phyloP scores from a whole-genome alignment of 35 echinoderm and acorn worm species.

The Stichopus chloronotus region DNA sequence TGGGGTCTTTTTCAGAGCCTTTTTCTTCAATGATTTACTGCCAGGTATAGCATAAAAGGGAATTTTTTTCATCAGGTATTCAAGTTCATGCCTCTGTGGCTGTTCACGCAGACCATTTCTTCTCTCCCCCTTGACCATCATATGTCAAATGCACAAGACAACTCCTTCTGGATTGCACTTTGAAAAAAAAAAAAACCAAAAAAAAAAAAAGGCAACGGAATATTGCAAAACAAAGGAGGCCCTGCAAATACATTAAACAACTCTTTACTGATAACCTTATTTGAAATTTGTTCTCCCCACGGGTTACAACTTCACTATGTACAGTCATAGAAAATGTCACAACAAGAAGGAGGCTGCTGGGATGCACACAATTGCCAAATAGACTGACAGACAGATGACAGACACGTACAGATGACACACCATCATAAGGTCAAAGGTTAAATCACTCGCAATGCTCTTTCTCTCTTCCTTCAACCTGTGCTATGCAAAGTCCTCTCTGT shows the following conservation, averaged over 20 bases:
- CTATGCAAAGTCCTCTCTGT: conserved; percentile 88
- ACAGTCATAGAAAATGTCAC: conserved; percentile 10
- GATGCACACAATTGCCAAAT: conserved; percentile 49
- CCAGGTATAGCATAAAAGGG: no score
- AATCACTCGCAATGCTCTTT: background rate
- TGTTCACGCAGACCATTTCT: no score
- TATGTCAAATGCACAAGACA: background rate
- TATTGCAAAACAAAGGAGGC: conserved; percentile 42
- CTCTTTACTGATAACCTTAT: conserved; percentile 3
- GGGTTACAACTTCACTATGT: conserved; percentile 44
- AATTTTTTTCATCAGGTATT: no score
- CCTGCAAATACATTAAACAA: conserved; percentile 19
- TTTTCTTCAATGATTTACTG: no score
- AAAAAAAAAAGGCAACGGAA: conserved; percentile 4
- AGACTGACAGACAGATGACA: conserved; percentile 37
- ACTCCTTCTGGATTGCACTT: conserved; percentile 35
- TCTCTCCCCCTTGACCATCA: background rate
- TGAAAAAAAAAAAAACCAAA: background rate
- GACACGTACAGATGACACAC: background rate
- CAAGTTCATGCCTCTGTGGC: no score
- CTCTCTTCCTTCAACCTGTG: conserved; percentile 52
- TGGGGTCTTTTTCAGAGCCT: no score
- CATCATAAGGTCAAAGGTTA: conserved; percentile 41
- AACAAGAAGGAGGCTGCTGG: background rate
- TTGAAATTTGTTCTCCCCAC: conserved; percentile 5